These are phyloP conservation scores for Ctenopoma kingsleyae DNA, from an alignment of 2,797 vertebrate species.

Conservation along the genomic window DNA sequence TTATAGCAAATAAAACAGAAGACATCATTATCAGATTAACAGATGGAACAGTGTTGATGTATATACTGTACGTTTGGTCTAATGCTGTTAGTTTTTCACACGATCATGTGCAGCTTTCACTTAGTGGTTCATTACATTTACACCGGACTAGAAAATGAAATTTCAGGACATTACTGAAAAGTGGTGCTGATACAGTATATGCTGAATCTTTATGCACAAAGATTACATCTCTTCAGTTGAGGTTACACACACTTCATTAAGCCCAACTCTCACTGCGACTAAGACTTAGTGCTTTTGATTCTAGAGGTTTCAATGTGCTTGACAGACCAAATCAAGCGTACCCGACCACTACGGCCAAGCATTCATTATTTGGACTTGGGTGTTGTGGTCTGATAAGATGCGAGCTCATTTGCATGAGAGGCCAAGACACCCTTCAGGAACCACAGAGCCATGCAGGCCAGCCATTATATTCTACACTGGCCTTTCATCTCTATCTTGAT, in stretches of 20 bases:
- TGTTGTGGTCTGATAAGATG: constrained; percentile 61
- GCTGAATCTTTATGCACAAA: constrained; percentile 19
- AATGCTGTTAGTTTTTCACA: constrained; percentile 5
- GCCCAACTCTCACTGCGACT: constrained; percentile 29
- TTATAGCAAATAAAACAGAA: constrained; percentile 3
- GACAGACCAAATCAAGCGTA: constrained; percentile 55
- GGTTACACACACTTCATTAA: constrained; percentile 53
- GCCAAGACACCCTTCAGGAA: constrained; percentile 63
- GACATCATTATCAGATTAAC: constrained; percentile 26
- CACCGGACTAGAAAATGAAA: constrained; percentile 14
- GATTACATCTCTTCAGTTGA: constrained; percentile 42
- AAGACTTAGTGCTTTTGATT: constrained; percentile 36
- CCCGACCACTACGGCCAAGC: constrained; percentile 44
- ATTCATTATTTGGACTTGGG: constrained; percentile 61
- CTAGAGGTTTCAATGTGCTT: constrained; percentile 41
- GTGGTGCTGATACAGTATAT: constrained; percentile 1
- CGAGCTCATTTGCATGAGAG: constrained; percentile 65
- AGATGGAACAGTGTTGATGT: constrained; percentile 13
- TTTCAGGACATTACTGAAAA: constrained; percentile 19
- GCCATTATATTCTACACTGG: constrained; percentile 18
- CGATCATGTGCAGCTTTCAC: constrained; percentile 15
- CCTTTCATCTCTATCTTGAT: constrained; percentile 53
- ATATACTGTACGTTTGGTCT: neutral
- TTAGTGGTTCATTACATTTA: constrained; percentile 25
- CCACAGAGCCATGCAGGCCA: constrained; percentile 39